Evolutionary conservation across 2,797 vertebrate genomes (phyloP), one percentile per base, ranked within the genome.

Genomic region (Myotis pilosus): DNA sequence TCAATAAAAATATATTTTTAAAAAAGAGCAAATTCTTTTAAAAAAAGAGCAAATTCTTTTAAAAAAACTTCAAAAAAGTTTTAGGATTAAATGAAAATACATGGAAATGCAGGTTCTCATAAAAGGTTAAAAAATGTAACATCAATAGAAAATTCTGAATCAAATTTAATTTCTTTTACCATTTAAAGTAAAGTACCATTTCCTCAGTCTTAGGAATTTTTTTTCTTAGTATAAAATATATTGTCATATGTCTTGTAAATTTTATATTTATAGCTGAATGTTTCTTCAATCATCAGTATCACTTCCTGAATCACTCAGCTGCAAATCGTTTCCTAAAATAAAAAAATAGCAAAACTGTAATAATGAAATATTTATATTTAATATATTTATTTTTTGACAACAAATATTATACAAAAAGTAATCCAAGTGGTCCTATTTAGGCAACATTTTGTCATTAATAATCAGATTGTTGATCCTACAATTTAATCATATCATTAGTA

Each of bases 251-350:
- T 82, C 49, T 87, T 93, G 9, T 71, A 94, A 87, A 94, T 87
- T 98, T 97, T 97, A 97, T 93, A 84, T 92, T 89, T 87, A 90
- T 68, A 97, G 96, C 81, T 94, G 94, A 96, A 93, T 92, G 80
- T 84, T 94, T 97, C 96, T 92, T 99, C 98, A 99, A 98, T 99
- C 98, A 95, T 99, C 99, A 92, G 99, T 99, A 96, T 99, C 99
- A 8, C 99, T 99, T 97, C 99, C 99, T 72, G 99, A 99, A 94
- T 99, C 99, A 96, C 99, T 99, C 97, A 99, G 98, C 98, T 99
- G 99, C 91, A 99, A 99, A 98, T 99, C 99, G 79, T 98, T 99
- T 98, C 99, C 99, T 99, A 98, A 94, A 99, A 98, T 86, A 98
- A 97, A 95, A 95, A 33, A 85, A 97, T 60, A 55, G 0, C 13